Evolutionary conservation across 2,797 vertebrate species (phyloP), one percentile per base, ranked within the genome.

Genomic region (Acanthurus leucopareius): DNA sequence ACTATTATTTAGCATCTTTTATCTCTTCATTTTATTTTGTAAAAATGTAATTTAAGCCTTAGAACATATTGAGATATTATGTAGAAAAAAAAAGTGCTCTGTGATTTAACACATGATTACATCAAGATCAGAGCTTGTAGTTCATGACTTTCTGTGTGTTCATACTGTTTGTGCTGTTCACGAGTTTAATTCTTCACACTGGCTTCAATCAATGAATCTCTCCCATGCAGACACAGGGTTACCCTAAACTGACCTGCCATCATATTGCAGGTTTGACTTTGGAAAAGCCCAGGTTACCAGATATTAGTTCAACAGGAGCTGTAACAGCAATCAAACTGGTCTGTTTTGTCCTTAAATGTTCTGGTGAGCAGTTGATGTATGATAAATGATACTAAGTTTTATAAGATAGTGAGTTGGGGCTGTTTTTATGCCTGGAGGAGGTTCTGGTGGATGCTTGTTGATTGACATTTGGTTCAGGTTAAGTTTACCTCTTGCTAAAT

Each of bases 381-480:
- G 87, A 60, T 76, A 75, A 70, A 70, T 52, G 38, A 65, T 75
- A 56, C 60, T 71, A 64, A 86, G 68, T 77, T 76, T 88, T 83
- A 83, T 76, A 76, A 76, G 80, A 60, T 42, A 40, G 67, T 53
- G 61, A 61, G 52, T 88, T 54, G 25, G 79, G 54, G 60, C 58
- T 52, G 79, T 76, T 92, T 82, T 91, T 85, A 66, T 82, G 84
- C 84, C 84, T 79, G 69, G n/a, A 48, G 4, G 65, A 89, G 87
- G 78, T 84, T 77, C 80, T 72, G 84, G 68, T 86, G 80, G 86
- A 83, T 78, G 82, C 92, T 89, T 89, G 94, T 92, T 93, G 90
- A 92, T 93, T 93, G 90, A 68, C 72, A 84, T 82, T 93, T 90
- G 91, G 92, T 88, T 89, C 79, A 85, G 64, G 13, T 83, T 86